Evolutionary conservation across 2,797 vertebrate species (phyloP).

Genomic region (Danio albolineatus): DNA sequence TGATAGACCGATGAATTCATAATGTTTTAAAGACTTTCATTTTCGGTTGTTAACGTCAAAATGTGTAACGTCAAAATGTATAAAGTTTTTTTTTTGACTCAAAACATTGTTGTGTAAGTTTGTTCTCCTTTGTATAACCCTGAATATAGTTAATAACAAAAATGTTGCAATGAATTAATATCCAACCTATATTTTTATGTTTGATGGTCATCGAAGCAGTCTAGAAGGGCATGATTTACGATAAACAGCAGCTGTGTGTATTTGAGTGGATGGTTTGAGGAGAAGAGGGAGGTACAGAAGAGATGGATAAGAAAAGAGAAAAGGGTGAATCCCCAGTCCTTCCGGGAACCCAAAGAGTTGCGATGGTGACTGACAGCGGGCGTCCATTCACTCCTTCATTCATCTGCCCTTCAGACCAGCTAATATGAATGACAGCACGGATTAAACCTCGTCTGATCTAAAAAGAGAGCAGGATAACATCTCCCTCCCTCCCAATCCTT

Average conservation of each 20-base stretch:
- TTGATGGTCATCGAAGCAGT: neutral
- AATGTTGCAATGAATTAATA: too few species aligned
- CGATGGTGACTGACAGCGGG: conserved; percentile 45
- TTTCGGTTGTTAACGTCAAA: too few species aligned
- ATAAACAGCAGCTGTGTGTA: conserved; percentile 51
- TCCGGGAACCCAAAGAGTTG: conserved; percentile 48
- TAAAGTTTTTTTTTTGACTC: too few species aligned
- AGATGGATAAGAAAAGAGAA: conserved; percentile 14
- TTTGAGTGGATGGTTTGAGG: conserved; percentile 25
- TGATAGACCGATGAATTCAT: too few species aligned
- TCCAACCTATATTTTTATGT: neutral
- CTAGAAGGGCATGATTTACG: conserved; percentile 25
- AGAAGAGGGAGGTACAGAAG: conserved; percentile 8
- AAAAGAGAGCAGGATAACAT: conserved; percentile 55
- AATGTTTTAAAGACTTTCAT: too few species aligned
- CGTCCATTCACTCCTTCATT: conserved; percentile 54
- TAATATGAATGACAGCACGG: conserved; percentile 52
- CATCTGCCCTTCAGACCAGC: conserved; percentile 41
- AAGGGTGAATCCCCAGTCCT: conserved; percentile 46
- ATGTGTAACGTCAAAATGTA: too few species aligned
- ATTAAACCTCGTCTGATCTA: conserved; percentile 55
- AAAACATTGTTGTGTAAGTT: too few species aligned
- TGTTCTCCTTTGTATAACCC: too few species aligned
- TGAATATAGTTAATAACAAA: too few species aligned
- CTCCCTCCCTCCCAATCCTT: conserved; percentile 36